Base-by-base conservation (phyloP, 1,140 invertebrate species). In the Sinonovacula constricta region DNA sequence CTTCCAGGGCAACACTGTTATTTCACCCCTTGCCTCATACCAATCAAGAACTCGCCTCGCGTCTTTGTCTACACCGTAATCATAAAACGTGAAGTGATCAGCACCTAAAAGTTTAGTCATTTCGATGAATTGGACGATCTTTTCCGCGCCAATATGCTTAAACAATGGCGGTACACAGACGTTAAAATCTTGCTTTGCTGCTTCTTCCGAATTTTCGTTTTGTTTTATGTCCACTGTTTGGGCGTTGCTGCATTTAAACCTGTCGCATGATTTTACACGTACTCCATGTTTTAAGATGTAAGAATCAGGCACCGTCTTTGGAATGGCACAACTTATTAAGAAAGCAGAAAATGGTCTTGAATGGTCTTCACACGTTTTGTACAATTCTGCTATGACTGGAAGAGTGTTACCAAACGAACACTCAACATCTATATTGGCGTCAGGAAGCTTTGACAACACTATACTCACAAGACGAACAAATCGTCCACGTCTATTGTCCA, bases 51-150 rank as follows among this genome's bases (percentile, higher is more conserved):
- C 80, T 36, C 78, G 72, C 7, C 69, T 66, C 0, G 88, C 68
- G 28, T 83, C 82, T 24, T 76, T 68, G 3, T 83, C 81, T 4
- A 83, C 51, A 51, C 86, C 69, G 45, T 86, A 59, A 10, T 79
- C 71, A 70, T 91, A 90, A 56, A 90, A 80, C 33, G 85, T 85
- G n/a, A 90, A 80, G 78, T 87, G 79, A 56, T 82, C 53, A 7
- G 83, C 88, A n/a, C 89, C 88, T 39, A 90, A 78, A 53, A 90
- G 63, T 63, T 83, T 82, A 57, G 74, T 82, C 26, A 90, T 45
- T 79, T 91, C 89, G 34, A 91, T 79, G 77, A 89, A 91, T 45
- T 90, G 84, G 31, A 90, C 71, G 0, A 90, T 31, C 31, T 72
- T 75, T 22, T 74, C 75, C 31, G 85, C 51, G 18, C 69, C 72